Evolutionary conservation across 2,113 vertebrate species (phyloP), one percentile per base, ranked within the genome.

Genomic region (Rallus limicola): DNA sequence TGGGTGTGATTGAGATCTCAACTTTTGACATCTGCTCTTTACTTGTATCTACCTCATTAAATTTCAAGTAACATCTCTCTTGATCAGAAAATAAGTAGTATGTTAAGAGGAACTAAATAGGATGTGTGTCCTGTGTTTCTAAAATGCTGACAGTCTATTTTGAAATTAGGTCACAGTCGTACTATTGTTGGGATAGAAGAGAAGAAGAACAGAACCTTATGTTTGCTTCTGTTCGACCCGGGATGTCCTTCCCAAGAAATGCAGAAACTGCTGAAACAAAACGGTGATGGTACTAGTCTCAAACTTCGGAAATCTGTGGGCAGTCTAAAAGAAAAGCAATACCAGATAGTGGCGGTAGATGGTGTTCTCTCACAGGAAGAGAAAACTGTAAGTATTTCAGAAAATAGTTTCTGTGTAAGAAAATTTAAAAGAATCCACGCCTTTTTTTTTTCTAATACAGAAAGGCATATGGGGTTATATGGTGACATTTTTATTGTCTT

Each of bases 151-250:
- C 82, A 72, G 13, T 88, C n/a, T 89, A 1, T 59, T 88, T 87
- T 93, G 55, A 33, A 92, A 89, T 81, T 94, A 99, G 99, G 99
- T 95, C 99, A 99, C 74, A 99, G 99, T 96, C 98, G 98, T 77
- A 98, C 98, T 34, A 77, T 99, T 77, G 96, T 99, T 91, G 99
- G 99, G 72, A 96, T 99, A 94, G 99, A 99, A 97, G 98, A 99
- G 95, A 98, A 84, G 94, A 99, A 97, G 90, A 99, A 99, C 40
- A 98, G 98, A 90, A 98, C 90, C 46, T 97, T 99, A 31, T 99
- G 98, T 90, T 97, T 99, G 34, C 96, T 99, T 26, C 84, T 99
- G 38, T 98, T 99, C 93, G 99, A 99, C 85, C 99, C 99, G 0
- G 98, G 98, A 55, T 98, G 97, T 84, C 94, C 98, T 50, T 94